Percentiles rank a stretch among this genome's conserved stretches.
phyloP scores from a whole-genome alignment of 2,888 invertebrate species.

The Augochlorella aurata region DNA sequence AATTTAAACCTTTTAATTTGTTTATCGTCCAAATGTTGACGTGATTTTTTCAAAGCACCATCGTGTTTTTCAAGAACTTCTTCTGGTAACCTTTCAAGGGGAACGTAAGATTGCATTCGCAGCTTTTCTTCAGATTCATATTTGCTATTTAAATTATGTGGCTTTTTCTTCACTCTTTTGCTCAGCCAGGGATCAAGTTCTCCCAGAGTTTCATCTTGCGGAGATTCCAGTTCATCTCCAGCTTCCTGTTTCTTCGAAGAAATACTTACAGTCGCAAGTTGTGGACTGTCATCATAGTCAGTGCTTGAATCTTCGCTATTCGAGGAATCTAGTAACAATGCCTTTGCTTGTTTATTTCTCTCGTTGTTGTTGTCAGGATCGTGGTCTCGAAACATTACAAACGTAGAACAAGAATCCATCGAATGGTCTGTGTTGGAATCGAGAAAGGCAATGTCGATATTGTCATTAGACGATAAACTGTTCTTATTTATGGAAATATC shows the following conservation, averaged over 20 bases:
- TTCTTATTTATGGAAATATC: not conserved
- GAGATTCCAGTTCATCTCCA: not conserved
- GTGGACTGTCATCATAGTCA: slow-evolving; percentile 2
- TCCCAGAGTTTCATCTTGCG: not conserved
- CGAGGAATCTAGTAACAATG: slow-evolving; percentile 41
- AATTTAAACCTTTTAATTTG: slow-evolving; percentile 74
- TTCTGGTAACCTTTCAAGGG: slow-evolving; percentile 66
- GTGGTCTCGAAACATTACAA: not conserved
- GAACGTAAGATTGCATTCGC: slow-evolving; percentile 64
- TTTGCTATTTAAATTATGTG: slow-evolving; percentile 61
- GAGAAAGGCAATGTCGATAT: slow-evolving; percentile 48
- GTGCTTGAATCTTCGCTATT: slow-evolving; percentile 40
- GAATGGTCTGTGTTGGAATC: slow-evolving; percentile 63
- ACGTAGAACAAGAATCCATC: not conserved
- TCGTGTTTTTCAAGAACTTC: slow-evolving; percentile 67
- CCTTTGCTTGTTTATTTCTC: slow-evolving; percentile 13
- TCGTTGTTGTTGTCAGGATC: slow-evolving; percentile 16
- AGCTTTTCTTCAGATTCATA: slow-evolving; percentile 70
- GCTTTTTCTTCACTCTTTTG: slow-evolving; percentile 46
- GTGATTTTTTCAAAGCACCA: slow-evolving; percentile 73
- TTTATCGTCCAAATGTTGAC: slow-evolving; percentile 71
- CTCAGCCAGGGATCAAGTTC: not conserved
- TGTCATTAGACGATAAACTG: not conserved
- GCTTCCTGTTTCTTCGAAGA: not conserved
- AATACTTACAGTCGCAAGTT: not conserved